phyloP scores from a whole-genome alignment of 2,797 vertebrate genomes.

The Bovichtus diacanthus region DNA sequence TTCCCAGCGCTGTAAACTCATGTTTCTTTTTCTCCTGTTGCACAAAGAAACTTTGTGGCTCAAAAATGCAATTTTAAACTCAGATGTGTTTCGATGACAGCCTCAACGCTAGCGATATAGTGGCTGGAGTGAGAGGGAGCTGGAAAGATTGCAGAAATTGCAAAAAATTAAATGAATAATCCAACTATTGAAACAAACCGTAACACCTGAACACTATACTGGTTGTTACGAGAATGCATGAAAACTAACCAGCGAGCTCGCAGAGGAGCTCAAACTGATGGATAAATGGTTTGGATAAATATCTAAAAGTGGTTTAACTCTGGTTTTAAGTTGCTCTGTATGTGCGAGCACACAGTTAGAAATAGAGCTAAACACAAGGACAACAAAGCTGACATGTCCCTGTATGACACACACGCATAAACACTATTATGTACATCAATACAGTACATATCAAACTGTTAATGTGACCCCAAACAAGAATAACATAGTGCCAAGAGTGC shows the following conservation, averaged over 20 bases:
- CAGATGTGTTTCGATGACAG: constrained; percentile 4
- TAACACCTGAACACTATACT: neutral
- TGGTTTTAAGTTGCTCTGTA: neutral
- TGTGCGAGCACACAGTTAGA: neutral
- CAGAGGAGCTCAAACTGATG: neutral
- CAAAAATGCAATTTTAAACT: neutral
- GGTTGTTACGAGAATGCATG: neutral
- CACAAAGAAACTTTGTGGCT: neutral
- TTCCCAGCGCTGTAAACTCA: neutral
- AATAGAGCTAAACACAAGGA: neutral
- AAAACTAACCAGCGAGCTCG: neutral
- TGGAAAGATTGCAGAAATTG: neutral
- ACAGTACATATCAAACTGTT: neutral
- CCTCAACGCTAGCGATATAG: neutral
- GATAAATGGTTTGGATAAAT: neutral
- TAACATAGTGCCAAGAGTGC: neutral
- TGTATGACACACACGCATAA: neutral
- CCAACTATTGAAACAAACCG: neutral
- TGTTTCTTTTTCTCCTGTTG: neutral
- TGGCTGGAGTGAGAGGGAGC: neutral
- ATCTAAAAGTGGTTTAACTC: neutral
- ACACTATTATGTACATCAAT: neutral
- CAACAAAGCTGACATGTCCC: neutral
- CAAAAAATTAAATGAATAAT: too few relatives aligned
- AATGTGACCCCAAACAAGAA: neutral